Evolutionary conservation across 1,140 invertebrate species (phyloP).

Genomic region (Gonioctena quinquepunctata): DNA sequence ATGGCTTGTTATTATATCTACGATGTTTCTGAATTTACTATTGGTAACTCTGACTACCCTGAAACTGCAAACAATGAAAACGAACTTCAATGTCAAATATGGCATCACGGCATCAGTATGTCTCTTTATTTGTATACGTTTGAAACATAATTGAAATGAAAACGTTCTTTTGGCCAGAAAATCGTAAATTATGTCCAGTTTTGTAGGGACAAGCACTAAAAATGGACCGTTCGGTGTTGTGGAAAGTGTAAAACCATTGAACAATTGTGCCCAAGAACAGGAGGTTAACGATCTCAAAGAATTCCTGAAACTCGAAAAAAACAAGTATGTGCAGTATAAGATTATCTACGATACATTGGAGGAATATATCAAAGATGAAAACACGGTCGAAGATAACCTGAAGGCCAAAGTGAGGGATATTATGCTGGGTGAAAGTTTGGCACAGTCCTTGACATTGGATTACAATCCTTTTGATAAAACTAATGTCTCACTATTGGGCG

Average conservation of each 20-base stretch:
- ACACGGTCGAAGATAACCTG: slow-evolving; percentile 20
- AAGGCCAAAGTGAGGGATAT: slow-evolving; percentile 32
- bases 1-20: no score
- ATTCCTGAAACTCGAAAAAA: slow-evolving; percentile 26
- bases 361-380: slow-evolving; percentile 25
- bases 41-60: no score
- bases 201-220: not conserved
- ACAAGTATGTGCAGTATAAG: slow-evolving; percentile 34
- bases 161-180: not conserved
- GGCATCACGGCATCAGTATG: no score
- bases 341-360: slow-evolving; percentile 28
- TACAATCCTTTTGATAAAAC: not conserved
- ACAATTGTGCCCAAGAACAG: slow-evolving; percentile 22
- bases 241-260: not conserved
- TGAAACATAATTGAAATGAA: not conserved
- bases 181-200: slow-evolving; percentile 22
- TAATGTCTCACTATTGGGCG: slow-evolving; percentile 19
- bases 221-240: not conserved
- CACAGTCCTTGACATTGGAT: slow-evolving; percentile 19
- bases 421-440: slow-evolving; percentile 16
- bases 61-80: no score
- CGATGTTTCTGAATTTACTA: no score
- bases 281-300: slow-evolving; percentile 29
- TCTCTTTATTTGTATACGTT: no score
- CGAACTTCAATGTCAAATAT: not conserved